phyloP scores from a whole-genome alignment of 2,888 invertebrate genomes.

The Aricia artaxerxes region DNA sequence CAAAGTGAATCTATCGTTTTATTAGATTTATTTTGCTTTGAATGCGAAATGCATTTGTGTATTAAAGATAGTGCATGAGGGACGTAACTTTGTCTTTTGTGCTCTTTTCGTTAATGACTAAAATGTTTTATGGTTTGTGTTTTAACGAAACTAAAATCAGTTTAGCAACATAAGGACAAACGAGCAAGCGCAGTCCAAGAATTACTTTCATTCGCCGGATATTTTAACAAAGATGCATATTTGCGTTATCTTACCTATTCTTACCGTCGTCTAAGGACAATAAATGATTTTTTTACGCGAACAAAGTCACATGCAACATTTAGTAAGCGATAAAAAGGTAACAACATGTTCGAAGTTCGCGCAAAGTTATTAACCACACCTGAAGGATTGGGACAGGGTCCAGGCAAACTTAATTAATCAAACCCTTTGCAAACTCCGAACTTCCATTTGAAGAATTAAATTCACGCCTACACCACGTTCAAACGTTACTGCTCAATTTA shows the following conservation, averaged over 20 bases:
- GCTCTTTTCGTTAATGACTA: neutral
- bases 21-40: conserved; percentile 31
- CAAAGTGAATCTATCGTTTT: conserved; percentile 24
- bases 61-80: conserved; percentile 3
- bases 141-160: neutral
- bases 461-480: conserved; percentile 42
- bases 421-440: conserved; percentile 36
- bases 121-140: neutral
- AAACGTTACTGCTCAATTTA: conserved; percentile 31
- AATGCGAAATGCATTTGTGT: conserved; percentile 21
- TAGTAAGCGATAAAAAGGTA: conserved; percentile 14
- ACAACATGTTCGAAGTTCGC: conserved; percentile 6
- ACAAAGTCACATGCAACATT: neutral
- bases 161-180: neutral
- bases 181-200: neutral
- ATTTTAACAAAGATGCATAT: too few species aligned
- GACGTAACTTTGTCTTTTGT: neutral
- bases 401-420: conserved; percentile 38
- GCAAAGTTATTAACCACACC: conserved; percentile 30
- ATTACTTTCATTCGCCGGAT: neutral
- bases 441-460: conserved; percentile 37
- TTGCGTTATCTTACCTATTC: too few species aligned
- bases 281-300: neutral
- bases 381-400: conserved; percentile 37
- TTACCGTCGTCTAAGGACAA: neutral